Evolutionary conservation across 2,113 vertebrate species (phyloP), one percentile per base, ranked within the genome.

Genomic region (Nansenia antarctica): DNA sequence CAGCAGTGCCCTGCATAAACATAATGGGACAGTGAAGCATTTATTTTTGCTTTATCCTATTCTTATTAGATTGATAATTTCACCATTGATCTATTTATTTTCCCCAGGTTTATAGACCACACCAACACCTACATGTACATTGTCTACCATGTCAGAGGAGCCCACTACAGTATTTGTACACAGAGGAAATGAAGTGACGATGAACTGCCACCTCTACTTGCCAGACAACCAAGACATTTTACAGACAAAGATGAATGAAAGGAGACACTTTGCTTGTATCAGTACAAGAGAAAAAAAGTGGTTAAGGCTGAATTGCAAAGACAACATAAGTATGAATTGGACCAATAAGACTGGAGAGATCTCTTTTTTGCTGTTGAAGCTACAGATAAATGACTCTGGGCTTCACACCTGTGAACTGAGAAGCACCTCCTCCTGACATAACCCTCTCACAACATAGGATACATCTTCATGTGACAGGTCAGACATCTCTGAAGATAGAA

Each of bases 381-480:
- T 74, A 7, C 65, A 58, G 18, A 65, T 72, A 52, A 65, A 54
- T 47, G 27, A 78, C 32, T 65, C 37, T 15, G 68, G 20, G 6
- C 18, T 45, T 58, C 74, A 78, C 22, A 72, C 11, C 2, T 72
- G 70, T 62, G 45, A 18, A 66, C 47, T 75, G 26, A 26, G n/a
- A n/a, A n/a, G n/a, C 2, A 34, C 69, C 69, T 12, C 72, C 79
- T 67, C 79, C 75, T 49, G 1, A 22, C 34, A 9, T 4, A 26
- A 9, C n/a, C 26, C 26, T 77, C 54, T 31, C 26, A 30, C 0
- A 65, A 3, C 22, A 20, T 9, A 64, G 0, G 12, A 49, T 30
- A 61, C 32, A 5, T 32, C n/a, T 74, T 39, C 11, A 53, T 27
- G 62, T 82, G 24, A 67, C 49, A 35, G 72, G 79, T 82, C 59